phyloP scores from a whole-genome alignment of 2,888 invertebrate genomes.

The Cantharis lateralis region DNA sequence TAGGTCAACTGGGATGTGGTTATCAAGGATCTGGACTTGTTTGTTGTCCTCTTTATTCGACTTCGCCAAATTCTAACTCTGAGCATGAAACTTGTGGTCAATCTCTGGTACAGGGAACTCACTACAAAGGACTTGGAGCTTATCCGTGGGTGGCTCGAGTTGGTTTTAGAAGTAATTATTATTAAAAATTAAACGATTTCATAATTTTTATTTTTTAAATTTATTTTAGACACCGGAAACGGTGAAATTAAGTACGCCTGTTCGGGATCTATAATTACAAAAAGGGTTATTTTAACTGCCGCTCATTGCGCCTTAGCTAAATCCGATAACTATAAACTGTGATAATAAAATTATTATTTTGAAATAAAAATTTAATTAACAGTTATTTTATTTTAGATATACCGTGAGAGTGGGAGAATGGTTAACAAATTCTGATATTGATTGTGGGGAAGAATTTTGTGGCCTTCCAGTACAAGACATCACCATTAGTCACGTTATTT shows the following conservation, averaged over 20 bases:
- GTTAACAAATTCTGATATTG: slow-evolving; percentile 72
- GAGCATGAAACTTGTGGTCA: slow-evolving; percentile 65
- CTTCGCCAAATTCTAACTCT: not conserved
- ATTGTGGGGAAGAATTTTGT: slow-evolving; percentile 77
- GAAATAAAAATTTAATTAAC: not conserved
- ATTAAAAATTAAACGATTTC: not conserved
- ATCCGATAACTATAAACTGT: slow-evolving; percentile 77
- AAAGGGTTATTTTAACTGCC: slow-evolving; percentile 69
- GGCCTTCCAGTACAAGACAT: slow-evolving; percentile 72
- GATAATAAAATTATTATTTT: not conserved
- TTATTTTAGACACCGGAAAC: slow-evolving; percentile 65
- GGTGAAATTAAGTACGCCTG: slow-evolving; percentile 77
- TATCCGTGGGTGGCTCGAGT: slow-evolving; percentile 79
- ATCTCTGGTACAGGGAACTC: slow-evolving; percentile 68
- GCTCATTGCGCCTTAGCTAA: slow-evolving; percentile 81
- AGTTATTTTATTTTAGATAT: slow-evolving; percentile 59
- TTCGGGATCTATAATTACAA: slow-evolving; percentile 71
- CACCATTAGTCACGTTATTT: slow-evolving; percentile 74
- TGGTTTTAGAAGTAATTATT: slow-evolving; percentile 73
- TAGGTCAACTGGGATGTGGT: slow-evolving; percentile 65
- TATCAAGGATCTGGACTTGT: slow-evolving; percentile 61
- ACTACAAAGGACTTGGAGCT: slow-evolving; percentile 70
- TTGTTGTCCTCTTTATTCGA: slow-evolving; percentile 62
- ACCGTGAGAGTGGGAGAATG: slow-evolving; percentile 77
- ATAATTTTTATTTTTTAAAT: not conserved